Conservation (phyloP, 2,113 vertebrate species). For the Orcinus orca region DNA sequence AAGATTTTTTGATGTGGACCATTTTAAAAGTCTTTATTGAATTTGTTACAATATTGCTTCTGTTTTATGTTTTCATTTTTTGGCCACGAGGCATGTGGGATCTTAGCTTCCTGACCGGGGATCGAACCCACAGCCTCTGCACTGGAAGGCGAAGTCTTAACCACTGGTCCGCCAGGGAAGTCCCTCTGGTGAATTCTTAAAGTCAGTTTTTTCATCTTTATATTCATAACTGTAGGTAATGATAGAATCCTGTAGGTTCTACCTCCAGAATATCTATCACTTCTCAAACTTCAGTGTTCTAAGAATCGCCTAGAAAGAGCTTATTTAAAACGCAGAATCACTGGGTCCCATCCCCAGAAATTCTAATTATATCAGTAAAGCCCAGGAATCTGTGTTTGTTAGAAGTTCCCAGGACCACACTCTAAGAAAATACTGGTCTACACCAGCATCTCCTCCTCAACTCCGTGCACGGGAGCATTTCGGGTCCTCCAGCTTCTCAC, state of each 20-base stretch:
- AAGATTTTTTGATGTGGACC: too few relatives aligned
- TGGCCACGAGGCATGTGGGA: too few relatives aligned
- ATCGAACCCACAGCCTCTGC: too few relatives aligned
- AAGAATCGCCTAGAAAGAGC: neutral
- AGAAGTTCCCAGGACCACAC: neutral
- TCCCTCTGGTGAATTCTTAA: neutral
- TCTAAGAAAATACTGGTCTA: neutral
- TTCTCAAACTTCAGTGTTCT: neutral
- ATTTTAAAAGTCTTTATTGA: too few relatives aligned
- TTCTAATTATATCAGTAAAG: neutral
- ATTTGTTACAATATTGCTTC: too few relatives aligned
- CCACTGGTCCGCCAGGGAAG: too few relatives aligned
- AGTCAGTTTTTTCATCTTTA: neutral
- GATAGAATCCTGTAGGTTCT: neutral
- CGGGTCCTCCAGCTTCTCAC: neutral
- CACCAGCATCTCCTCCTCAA: neutral
- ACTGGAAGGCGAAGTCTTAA: too few relatives aligned
- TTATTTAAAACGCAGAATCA: neutral
- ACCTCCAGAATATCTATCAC: neutral
- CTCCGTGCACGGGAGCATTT: accelerated
- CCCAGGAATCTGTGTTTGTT: neutral
- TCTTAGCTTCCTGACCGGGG: too few relatives aligned
- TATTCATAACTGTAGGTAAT: neutral
- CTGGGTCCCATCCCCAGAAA: neutral
- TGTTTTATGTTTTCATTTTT: too few relatives aligned